phyloP scores from a whole-genome alignment of 2,888 invertebrate species.

The Lepidochrysops patricia region DNA sequence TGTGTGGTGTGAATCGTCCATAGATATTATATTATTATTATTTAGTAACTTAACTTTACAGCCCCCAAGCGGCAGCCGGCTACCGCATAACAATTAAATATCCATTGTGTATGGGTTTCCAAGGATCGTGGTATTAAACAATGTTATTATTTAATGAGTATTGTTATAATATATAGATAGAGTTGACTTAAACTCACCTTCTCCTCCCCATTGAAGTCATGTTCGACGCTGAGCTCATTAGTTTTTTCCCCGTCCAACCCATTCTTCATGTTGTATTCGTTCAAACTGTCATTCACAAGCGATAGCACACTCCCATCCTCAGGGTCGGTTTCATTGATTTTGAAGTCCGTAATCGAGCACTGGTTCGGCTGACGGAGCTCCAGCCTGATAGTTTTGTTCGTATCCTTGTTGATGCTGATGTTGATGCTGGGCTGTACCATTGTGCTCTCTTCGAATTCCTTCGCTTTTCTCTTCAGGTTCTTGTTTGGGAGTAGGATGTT shows the following conservation, averaged over 20 bases:
- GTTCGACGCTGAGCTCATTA: conserved; percentile 31
- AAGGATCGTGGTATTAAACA: too few species aligned
- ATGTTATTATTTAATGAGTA: not conserved
- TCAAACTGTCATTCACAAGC: conserved; percentile 31
- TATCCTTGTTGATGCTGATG: conserved; percentile 49
- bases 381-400: conserved; percentile 47
- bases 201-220: conserved; percentile 34
- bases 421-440: conserved; percentile 41
- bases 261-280: conserved; percentile 38
- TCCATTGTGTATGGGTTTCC: too few species aligned
- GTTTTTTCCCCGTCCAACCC: conserved; percentile 26
- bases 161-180: too few species aligned
- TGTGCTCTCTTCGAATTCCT: conserved; percentile 31
- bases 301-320: conserved; percentile 27
- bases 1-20: too few species aligned
- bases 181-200: conserved; percentile 38
- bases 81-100: too few species aligned
- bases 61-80: too few species aligned
- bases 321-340: conserved; percentile 16
- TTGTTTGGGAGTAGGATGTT: not conserved
- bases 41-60: too few species aligned
- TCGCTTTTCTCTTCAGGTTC: conserved; percentile 39
- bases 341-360: conserved; percentile 20
- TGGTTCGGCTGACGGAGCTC: conserved; percentile 42
- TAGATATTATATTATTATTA: too few species aligned